Base-by-base conservation (phyloP, 2,888 invertebrate species). In the Diachrysia chrysitis region DNA sequence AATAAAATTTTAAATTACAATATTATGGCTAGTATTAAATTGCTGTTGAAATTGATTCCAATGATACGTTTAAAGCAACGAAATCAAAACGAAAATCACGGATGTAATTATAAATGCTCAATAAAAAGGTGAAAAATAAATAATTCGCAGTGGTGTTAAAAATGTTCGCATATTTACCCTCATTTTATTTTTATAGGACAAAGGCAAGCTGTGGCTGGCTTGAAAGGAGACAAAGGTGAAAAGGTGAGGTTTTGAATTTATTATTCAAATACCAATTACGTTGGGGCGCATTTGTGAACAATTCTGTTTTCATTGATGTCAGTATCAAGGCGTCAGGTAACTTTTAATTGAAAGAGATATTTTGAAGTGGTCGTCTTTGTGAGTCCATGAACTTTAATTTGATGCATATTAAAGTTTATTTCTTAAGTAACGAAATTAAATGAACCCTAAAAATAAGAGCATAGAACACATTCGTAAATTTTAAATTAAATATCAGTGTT, bases 191-290 rank as follows among this genome's bases (percentile, higher is more conserved):
- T 87, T 85, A 65, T 78, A 90, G 91, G 88, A 57, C 83, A 85
- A 82, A 79, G 76, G 71, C 79, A 81, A 65, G 56, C 73, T 37
- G 60, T 72, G 25, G 70, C 66, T 42, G 86, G 70, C 2, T 79
- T 85, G 2, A 92, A 89, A 78, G 92, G 91, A 35, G 93, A 92
- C 46, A 93, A 93, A 80, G 95, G 95, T 56, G 95, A 95, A 87
- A 95, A 95, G 92, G 95, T 95, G 84, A 78, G 76, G 57, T 67
- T 62, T 25, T 48, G 56, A 61, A 69, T 65, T 74, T 63, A 70
- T 75, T 77, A 76, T 70, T 72, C 64, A 80, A 70, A 64, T 60
- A 69, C 58, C 76, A 78, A 79, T 79, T 79, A 79, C 53, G 58
- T 65, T 58, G 70, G 63, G 60, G 58, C 23, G 19, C 68, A 70